A percentile compares a stretch with the other conserved stretches of the same genome.
Conservation (phyloP, 2,888 invertebrate species). For the Acleris literana region DNA sequence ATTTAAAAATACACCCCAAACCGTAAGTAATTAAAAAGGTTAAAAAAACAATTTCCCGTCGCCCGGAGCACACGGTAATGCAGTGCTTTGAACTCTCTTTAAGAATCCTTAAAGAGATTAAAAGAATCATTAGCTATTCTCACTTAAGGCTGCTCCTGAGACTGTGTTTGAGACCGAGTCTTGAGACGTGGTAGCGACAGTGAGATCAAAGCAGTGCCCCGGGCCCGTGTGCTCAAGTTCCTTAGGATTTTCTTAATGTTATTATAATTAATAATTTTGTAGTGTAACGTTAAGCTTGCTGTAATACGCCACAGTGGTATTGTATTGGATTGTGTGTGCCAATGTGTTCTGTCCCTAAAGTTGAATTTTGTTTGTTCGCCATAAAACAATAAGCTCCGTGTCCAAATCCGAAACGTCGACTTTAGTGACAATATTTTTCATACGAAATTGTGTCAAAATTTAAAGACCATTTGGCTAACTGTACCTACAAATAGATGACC, state of each 20-base stretch:
- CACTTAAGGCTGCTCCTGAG: constrained; percentile 49
- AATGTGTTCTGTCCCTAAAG: no score
- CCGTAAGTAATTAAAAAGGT: constrained; percentile 35
- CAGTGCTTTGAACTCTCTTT: constrained; percentile 66
- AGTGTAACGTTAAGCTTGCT: background rate
- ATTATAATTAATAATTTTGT: constrained; percentile 12
- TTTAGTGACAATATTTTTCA: no score
- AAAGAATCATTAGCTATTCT: constrained; percentile 79
- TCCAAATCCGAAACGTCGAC: no score
- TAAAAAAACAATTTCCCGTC: constrained; percentile 39
- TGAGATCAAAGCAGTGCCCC: constrained; percentile 70
- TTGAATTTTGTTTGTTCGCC: background rate
- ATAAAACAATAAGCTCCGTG: background rate
- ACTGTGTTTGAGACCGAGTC: constrained; percentile 40
- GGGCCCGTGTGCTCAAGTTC: constrained; percentile 47
- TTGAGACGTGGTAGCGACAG: constrained; percentile 58
- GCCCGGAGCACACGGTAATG: constrained; percentile 49
- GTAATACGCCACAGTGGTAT: background rate
- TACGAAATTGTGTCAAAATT: no score
- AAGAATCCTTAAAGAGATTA: constrained; percentile 78
- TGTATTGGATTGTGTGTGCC: background rate
- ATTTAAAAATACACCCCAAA: constrained; percentile 32
- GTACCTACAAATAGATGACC: no score
- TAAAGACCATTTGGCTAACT: no score
- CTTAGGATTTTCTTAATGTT: constrained; percentile 42